These are phyloP conservation scores for Nomada flava DNA, from an alignment of 2,888 invertebrate species.

Conservation along the genomic window DNA sequence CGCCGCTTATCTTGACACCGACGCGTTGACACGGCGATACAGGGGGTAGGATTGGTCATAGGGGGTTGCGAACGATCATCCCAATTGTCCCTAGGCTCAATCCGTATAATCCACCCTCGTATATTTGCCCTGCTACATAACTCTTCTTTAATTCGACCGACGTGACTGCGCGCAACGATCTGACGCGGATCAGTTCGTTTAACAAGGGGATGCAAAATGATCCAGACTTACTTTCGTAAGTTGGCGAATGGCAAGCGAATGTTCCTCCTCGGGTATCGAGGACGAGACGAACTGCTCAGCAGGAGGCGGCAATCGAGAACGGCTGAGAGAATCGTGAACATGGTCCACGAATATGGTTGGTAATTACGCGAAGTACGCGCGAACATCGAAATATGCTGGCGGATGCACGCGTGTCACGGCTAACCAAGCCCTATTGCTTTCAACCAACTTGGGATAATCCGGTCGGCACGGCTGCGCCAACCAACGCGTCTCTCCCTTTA, in stretches of 20 bases:
- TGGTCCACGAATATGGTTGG: conserved; percentile 45
- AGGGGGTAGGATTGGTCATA: conserved; percentile 41
- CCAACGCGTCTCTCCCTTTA: conserved; percentile 70
- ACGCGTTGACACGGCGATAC: conserved; percentile 68
- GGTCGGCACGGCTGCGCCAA: conserved; percentile 70
- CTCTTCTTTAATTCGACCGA: conserved; percentile 25
- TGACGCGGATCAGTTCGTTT: too few species aligned
- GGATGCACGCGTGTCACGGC: conserved; percentile 51
- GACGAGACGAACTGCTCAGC: conserved; percentile 29
- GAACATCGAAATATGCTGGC: conserved; percentile 57
- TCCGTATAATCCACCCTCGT: conserved; percentile 59
- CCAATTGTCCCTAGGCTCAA: conserved; percentile 45
- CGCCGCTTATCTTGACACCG: conserved; percentile 62
- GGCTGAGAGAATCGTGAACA: conserved; percentile 43
- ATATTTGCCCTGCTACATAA: neutral
- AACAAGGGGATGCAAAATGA: too few species aligned
- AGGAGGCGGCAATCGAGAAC: conserved; percentile 41
- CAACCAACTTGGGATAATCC: conserved; percentile 78
- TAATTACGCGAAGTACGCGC: conserved; percentile 58
- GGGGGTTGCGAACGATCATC: conserved; percentile 48
- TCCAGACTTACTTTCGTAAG: too few species aligned
- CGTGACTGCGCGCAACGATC: neutral
- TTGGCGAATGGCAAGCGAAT: too few species aligned
- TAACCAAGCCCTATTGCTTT: conserved; percentile 70
- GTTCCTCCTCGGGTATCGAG: neutral